These are phyloP conservation scores for Mastigias papua DNA, from an alignment of 30 jellyfish, hydroid and myxozoan species.

Conservation along the genomic window DNA sequence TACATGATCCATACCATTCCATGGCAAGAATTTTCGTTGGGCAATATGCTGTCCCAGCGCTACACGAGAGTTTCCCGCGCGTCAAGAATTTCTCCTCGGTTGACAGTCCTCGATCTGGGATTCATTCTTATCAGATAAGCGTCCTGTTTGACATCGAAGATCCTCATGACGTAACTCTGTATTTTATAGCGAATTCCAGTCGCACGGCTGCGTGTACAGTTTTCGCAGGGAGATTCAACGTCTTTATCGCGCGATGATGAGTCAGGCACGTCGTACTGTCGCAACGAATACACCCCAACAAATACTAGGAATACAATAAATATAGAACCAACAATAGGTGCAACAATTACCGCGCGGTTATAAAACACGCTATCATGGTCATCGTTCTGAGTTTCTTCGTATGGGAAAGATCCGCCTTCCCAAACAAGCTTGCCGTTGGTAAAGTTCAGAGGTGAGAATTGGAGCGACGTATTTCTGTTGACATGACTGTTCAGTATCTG, in stretches of 20 bases:
- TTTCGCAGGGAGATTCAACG: conserved; percentile 53
- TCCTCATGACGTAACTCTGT: conserved; percentile 65
- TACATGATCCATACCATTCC: background rate
- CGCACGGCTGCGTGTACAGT: conserved; percentile 52
- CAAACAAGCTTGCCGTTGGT: conserved; percentile 50
- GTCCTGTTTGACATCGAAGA: conserved; percentile 64
- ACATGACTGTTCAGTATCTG: background rate
- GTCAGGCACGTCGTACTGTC: conserved; percentile 75
- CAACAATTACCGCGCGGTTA: conserved; percentile 70
- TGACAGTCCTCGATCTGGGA: conserved; percentile 64
- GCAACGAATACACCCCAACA: conserved; percentile 59
- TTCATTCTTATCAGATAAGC: conserved; percentile 65
- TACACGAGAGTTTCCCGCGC: conserved; percentile 81
- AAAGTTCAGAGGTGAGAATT: conserved; percentile 17
- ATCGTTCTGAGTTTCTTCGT: conserved; percentile 22
- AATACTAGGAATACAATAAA: conserved; percentile 39
- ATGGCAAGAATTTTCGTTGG: background rate
- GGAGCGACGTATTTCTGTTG: background rate
- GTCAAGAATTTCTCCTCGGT: background rate
- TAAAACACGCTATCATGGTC: conserved; percentile 35
- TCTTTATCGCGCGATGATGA: conserved; percentile 49
- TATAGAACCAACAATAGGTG: conserved; percentile 76
- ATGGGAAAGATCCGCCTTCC: conserved; percentile 84
- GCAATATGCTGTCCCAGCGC: background rate
- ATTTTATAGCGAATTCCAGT: conserved; percentile 46